Conservation (phyloP, 1,140 invertebrate species). For the Melipona quadrifasciata region DNA sequence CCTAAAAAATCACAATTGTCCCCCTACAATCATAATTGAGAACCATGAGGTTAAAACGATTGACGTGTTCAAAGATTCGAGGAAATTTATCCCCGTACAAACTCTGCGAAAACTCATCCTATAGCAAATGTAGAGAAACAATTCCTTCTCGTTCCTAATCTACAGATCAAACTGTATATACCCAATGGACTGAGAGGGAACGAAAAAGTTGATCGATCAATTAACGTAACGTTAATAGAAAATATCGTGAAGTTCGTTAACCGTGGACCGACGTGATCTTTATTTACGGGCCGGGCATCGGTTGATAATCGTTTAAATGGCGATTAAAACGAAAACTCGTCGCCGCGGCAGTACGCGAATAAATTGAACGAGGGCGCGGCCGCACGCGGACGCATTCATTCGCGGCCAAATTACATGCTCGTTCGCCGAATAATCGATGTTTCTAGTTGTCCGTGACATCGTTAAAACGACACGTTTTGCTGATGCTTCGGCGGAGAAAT, state of each 20-base stretch:
- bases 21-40: no score
- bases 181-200: no score
- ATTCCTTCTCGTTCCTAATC: neutral
- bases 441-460: conserved; percentile 44
- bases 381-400: conserved; percentile 24
- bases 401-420: conserved; percentile 42
- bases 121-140: neutral
- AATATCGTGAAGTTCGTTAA: conserved; percentile 7
- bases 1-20: no score
- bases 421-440: conserved; percentile 49
- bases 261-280: neutral
- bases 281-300: neutral
- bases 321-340: conserved; percentile 24
- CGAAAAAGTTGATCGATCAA: neutral
- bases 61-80: neutral
- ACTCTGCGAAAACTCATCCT: neutral
- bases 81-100: neutral
- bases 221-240: conserved; percentile 13
- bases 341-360: neutral
- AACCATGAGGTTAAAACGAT: neutral
- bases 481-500: conserved; percentile 25
- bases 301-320: conserved; percentile 31
- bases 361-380: conserved; percentile 19
- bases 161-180: no score
- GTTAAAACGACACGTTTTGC: conserved; percentile 42